These are phyloP conservation scores for Halisarca cf. caerulea DNA, from an alignment of 37 sponge, comb jelly and placozoan species.

Conservation along the genomic window DNA sequence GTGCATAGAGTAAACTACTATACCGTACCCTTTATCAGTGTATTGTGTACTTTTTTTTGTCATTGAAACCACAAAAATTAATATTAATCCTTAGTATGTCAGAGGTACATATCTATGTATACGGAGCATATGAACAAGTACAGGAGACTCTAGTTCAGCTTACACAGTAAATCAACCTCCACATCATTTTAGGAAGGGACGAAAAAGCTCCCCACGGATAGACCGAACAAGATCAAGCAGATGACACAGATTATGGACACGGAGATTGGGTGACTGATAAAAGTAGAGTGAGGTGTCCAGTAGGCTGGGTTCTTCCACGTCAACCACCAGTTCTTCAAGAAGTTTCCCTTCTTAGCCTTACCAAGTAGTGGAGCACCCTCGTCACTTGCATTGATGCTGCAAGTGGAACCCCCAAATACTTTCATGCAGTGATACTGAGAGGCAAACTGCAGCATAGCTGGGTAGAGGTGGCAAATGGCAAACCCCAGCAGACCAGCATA, in stretches of 20 bases:
- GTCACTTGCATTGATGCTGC: background rate
- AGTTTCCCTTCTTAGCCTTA: no score
- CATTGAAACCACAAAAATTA: no score
- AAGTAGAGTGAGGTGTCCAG: slow-evolving; percentile 61
- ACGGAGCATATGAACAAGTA: no score
- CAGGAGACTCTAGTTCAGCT: no score
- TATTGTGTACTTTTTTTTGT: no score
- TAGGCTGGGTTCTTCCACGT: slow-evolving; percentile 36
- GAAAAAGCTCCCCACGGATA: slow-evolving; percentile 36
- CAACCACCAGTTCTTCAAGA: slow-evolving; percentile 13
- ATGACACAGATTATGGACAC: slow-evolving; percentile 27
- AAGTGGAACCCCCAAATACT: slow-evolving; percentile 12
- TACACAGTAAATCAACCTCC: no score
- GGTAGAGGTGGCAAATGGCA: slow-evolving; percentile 70
- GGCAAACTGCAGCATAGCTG: slow-evolving; percentile 70
- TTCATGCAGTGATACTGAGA: slow-evolving; percentile 67
- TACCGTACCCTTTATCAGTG: no score
- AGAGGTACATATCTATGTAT: no score
- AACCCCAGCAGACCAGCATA: slow-evolving; percentile 88
- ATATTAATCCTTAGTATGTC: no score
- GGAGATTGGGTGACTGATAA: slow-evolving; percentile 55
- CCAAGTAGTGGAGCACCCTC: no score
- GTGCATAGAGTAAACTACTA: no score
- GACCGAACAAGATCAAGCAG: slow-evolving; percentile 29
- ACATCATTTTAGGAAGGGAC: no score